Conservation (phyloP, 2,888 invertebrate genomes). For the Phalera bucephala region DNA sequence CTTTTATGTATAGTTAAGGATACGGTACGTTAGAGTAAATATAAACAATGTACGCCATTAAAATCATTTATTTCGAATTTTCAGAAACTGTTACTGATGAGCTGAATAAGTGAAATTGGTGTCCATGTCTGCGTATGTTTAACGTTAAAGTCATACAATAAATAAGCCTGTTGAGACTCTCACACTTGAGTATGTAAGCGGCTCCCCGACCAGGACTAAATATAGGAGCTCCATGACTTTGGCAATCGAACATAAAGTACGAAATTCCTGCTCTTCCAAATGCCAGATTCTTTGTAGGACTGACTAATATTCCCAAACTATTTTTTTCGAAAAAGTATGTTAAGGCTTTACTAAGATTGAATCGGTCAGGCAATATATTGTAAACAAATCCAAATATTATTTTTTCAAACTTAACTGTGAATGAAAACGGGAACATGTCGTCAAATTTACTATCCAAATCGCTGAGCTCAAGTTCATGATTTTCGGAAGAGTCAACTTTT, state of each 20-base stretch:
- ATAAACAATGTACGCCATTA: too few species aligned
- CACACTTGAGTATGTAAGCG: constrained; percentile 84
- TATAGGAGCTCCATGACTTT: constrained; percentile 83
- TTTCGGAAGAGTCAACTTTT: constrained; percentile 61
- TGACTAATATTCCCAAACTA: constrained; percentile 79
- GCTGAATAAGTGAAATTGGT: constrained; percentile 78
- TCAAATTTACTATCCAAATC: constrained; percentile 81
- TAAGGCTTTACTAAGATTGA: constrained; percentile 85
- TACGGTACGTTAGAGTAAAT: too few species aligned
- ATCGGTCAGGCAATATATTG: constrained; percentile 76
- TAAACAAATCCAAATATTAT: constrained; percentile 85
- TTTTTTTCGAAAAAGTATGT: constrained; percentile 82
- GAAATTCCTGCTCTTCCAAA: constrained; percentile 78
- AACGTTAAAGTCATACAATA: constrained; percentile 85
- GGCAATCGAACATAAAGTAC: constrained; percentile 87
- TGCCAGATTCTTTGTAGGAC: constrained; percentile 76
- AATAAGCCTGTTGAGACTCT: constrained; percentile 83
- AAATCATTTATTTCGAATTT: constrained; percentile 59
- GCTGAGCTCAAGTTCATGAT: constrained; percentile 82
- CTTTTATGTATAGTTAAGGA: too few species aligned
- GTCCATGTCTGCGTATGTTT: constrained; percentile 79
- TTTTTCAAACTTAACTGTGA: constrained; percentile 80
- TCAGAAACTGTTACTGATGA: constrained; percentile 47
- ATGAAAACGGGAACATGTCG: constrained; percentile 82
- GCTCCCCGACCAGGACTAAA: constrained; percentile 83